These are phyloP conservation scores for Brachypterus glaber DNA, from an alignment of 2,888 invertebrate genomes.

Conservation along the genomic window DNA sequence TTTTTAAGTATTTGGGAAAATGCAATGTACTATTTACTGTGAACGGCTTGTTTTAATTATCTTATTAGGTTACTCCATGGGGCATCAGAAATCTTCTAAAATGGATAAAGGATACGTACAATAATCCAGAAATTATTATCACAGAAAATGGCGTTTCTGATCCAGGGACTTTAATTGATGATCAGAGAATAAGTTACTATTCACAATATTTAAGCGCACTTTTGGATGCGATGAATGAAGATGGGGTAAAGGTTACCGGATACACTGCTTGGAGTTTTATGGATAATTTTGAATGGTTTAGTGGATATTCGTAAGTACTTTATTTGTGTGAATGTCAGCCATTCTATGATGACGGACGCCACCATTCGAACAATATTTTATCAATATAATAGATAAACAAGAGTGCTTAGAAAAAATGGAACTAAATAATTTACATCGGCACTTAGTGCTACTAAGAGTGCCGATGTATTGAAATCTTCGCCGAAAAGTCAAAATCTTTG, in stretches of 20 bases:
- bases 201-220: conserved; percentile 23
- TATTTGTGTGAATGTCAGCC: no score
- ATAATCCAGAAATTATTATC: conserved; percentile 47
- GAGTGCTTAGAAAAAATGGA: no score
- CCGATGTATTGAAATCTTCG: no score
- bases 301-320: conserved; percentile 58
- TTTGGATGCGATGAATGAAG: conserved; percentile 30
- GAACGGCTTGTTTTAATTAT: background rate
- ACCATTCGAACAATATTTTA: no score
- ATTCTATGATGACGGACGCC: no score
- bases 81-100: conserved; percentile 47
- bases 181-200: conserved; percentile 37
- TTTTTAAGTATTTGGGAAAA: no score
- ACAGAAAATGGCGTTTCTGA: conserved; percentile 52
- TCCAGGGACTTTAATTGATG: conserved; percentile 38
- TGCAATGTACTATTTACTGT: no score
- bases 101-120: conserved; percentile 36
- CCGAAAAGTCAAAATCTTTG: no score
- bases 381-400: no score
- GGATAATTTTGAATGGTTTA: conserved; percentile 75
- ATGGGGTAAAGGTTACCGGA: conserved; percentile 47
- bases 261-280: conserved; percentile 72
- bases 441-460: no score
- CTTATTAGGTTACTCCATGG: conserved; percentile 45
- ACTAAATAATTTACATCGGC: no score